Evolutionary conservation across 1,140 invertebrate genomes (phyloP).

Genomic region (Ostrea edulis): DNA sequence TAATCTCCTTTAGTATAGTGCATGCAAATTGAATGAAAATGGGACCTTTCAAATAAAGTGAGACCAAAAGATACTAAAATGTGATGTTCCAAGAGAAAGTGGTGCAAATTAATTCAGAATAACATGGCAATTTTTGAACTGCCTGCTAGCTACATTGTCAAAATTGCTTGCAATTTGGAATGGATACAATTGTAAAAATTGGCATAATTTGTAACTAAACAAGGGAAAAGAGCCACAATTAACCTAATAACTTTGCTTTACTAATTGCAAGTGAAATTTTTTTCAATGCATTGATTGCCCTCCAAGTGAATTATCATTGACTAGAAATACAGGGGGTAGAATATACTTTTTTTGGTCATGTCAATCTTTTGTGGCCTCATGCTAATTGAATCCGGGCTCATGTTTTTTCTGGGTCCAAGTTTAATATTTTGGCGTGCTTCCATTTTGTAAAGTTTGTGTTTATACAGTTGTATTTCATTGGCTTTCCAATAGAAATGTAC

Average conservation of each 20-base stretch:
- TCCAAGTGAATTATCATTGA: constrained; percentile 19
- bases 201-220: constrained; percentile 13
- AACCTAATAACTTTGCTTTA: not conserved
- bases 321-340: not conserved
- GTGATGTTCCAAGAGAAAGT: not conserved
- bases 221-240: constrained; percentile 3
- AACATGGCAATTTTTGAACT: not conserved
- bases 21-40: not conserved
- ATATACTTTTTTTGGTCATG: not conserved
- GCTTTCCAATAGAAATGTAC: constrained; percentile 32
- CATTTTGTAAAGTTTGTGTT: constrained; percentile 19
- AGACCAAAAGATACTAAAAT: not conserved
- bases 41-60: not conserved
- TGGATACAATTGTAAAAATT: constrained; percentile 9
- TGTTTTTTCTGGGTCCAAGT: constrained; percentile 36
- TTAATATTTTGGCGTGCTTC: constrained; percentile 37
- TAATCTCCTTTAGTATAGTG: not conserved
- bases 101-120: not conserved
- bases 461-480: constrained; percentile 20
- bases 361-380: constrained; percentile 25
- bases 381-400: constrained; percentile 35
- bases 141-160: not conserved
- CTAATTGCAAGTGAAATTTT: constrained; percentile 20
- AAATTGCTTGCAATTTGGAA: not conserved
- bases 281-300: not conserved